Base-by-base conservation (phyloP, 2,888 invertebrate genomes). In the Thelaira solivaga region DNA sequence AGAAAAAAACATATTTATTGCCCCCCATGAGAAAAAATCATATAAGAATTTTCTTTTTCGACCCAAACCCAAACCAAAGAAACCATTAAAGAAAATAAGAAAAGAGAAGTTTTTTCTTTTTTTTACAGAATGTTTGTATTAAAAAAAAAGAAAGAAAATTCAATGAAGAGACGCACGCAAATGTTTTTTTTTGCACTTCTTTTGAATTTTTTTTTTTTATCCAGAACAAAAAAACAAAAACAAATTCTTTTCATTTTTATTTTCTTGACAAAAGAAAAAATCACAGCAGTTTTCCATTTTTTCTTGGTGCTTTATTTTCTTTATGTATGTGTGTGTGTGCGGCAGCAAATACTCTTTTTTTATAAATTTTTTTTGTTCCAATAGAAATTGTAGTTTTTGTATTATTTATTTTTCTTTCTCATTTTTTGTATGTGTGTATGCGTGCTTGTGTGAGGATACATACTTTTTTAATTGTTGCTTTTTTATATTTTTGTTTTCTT, bases 231-330 rank as follows among this genome's bases (percentile, higher is more conserved):
- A 57, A 61, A 67, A 67, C 45, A 51, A 45, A 49, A 62, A 47
- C 36, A 1, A 64, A 39, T 74, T 64, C 62, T 59, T n/a, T 67
- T 62, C 31, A 10, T 45, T 67, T 67, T 62, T 65, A 31, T 71
- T 71, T 67, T 72, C 64, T 77, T 68, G 43, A 64, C 64, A 69
- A 64, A 68, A 49, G 57, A 55, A 78, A 78, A 73, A 69, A 53
- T 43, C 36, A 13, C 20, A 49, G 62, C 18, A 65, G 65, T 47
- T 34, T 62, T 73, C 57, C n/a, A n/a, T n/a, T 59, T 74, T 72
- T 61, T 47, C 51, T 69, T 78, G 39, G 53, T 74, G 45, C 13
- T 69, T 39, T 16, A 53, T 55, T 29, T 39, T 43, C 13, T n/a
- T n/a, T n/a, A n/a, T 24, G 43, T 53, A 24, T 64, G 29, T 47